A percentile compares a stretch with the other conserved stretches of the same genome.
Evolutionary conservation across 1,140 invertebrate species (phyloP).

Genomic region (Zaprionus lachaisei): DNA sequence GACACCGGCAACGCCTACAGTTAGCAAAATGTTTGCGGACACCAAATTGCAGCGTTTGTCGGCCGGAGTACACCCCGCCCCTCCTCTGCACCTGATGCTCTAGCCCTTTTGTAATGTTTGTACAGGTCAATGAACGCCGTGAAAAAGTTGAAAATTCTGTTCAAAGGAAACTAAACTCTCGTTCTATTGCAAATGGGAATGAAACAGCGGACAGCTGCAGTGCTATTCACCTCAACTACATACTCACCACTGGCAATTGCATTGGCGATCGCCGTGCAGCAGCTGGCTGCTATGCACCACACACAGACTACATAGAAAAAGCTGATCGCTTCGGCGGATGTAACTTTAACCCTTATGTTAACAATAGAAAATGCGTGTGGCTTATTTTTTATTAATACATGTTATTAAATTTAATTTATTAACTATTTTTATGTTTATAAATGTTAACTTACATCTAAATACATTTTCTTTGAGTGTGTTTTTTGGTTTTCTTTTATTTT

Average conservation of each 20-base stretch:
- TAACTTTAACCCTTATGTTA: neutral
- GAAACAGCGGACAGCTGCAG: neutral
- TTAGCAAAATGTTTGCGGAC: constrained; percentile 55
- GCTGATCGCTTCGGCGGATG: neutral
- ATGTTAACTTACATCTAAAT: constrained; percentile 69
- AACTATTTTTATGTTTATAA: constrained; percentile 61
- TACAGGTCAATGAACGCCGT: constrained; percentile 21
- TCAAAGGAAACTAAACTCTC: neutral
- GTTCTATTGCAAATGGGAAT: neutral
- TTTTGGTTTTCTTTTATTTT: constrained; percentile 8
- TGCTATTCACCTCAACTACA: neutral
- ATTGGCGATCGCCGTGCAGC: neutral
- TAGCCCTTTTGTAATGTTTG: neutral
- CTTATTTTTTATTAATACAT: constrained; percentile 58
- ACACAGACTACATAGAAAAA: neutral
- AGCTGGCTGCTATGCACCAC: neutral
- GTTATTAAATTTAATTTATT: constrained; percentile 79
- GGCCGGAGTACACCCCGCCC: neutral
- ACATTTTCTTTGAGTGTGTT: constrained; percentile 40
- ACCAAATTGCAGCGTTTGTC: constrained; percentile 41
- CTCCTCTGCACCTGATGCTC: neutral
- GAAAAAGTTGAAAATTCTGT: neutral
- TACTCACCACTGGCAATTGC: neutral
- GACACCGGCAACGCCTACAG: constrained; percentile 16
- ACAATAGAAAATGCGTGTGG: neutral